A percentile compares a stretch with the other conserved stretches of the same genome.
Evolutionary conservation across 1,140 invertebrate genomes (phyloP).

Genomic region (Coenobita brevimanus): DNA sequence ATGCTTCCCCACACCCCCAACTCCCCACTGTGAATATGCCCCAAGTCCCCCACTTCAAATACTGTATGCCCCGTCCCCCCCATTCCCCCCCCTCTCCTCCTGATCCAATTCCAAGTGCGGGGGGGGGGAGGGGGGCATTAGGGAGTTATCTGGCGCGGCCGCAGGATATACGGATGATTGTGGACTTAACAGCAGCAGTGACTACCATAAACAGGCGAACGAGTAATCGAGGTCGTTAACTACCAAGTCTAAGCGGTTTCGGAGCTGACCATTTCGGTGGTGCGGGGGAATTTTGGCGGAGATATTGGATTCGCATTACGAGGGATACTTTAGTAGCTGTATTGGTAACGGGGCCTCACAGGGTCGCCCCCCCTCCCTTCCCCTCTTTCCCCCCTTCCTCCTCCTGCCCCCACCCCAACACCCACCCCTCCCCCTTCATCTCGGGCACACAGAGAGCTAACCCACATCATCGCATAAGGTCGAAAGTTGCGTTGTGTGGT

Average conservation of each 20-base stretch:
- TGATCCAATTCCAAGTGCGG: conserved; percentile 56
- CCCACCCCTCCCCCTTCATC: neutral
- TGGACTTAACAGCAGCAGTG: conserved; percentile 56
- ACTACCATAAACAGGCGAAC: conserved; percentile 62
- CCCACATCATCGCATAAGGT: conserved; percentile 26
- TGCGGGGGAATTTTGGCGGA: conserved; percentile 56
- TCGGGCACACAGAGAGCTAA: conserved; percentile 10
- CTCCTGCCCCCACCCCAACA: neutral
- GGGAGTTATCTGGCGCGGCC: conserved; percentile 40
- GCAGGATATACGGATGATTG: conserved; percentile 46
- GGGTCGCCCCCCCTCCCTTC: neutral
- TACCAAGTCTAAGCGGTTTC: conserved; percentile 63
- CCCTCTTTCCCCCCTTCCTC: neutral
- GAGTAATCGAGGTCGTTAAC: conserved; percentile 65
- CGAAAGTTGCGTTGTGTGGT: neutral
- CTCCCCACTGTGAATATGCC: too few relatives aligned
- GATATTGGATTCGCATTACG: conserved; percentile 63
- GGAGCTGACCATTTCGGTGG: conserved; percentile 61
- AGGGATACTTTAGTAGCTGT: conserved; percentile 61
- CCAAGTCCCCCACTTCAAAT: conserved; percentile 55
- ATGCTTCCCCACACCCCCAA: too few relatives aligned
- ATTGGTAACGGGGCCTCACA: conserved; percentile 50
- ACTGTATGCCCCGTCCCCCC: conserved; percentile 8
- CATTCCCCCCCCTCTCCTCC: neutral
- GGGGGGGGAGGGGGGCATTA: conserved; percentile 24